Percentiles rank a stretch among this genome's conserved stretches.
phyloP scores from a whole-genome alignment of 2,113 vertebrate genomes.

The Hipposideros armiger region DNA sequence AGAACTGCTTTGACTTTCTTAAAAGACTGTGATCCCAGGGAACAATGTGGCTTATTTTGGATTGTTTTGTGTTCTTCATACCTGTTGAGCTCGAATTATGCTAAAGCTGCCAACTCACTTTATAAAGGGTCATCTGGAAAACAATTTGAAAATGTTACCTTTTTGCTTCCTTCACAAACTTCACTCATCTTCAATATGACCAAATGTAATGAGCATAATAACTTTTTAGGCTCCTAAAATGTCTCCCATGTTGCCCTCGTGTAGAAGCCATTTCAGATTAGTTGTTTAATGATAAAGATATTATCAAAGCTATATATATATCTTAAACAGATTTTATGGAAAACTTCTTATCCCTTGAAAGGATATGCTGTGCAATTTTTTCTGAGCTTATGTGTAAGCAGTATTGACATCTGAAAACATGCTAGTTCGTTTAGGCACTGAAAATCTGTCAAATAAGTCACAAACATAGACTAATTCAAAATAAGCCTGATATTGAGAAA shows the following conservation, averaged over 20 bases:
- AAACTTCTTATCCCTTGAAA: not conserved
- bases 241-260: not conserved
- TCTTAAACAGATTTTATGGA: not conserved
- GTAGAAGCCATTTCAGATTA: not conserved
- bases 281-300: not conserved
- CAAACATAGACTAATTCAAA: not conserved
- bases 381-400: not conserved
- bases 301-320: not conserved
- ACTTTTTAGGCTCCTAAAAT: not conserved
- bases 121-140: constrained; percentile 61
- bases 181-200: not conserved
- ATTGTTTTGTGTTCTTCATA: constrained; percentile 67
- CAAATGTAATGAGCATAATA: constrained; percentile 31
- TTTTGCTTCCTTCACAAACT: constrained; percentile 49
- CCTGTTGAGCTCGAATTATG: constrained; percentile 64
- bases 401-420: not conserved
- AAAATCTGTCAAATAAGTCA: not conserved
- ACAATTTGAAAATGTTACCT: constrained; percentile 45
- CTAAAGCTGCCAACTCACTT: constrained; percentile 49
- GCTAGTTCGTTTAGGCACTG: not conserved
- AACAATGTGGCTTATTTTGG: constrained; percentile 51
- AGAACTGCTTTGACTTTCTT: constrained; percentile 63
- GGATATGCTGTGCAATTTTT: constrained; percentile 1
- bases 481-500: not conserved
- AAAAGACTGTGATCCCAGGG: constrained; percentile 56